A percentile compares a stretch with the other conserved stretches of the same genome.
Evolutionary conservation across 1,140 invertebrate genomes (phyloP).

Genomic region (Megalonaias nervosa): DNA sequence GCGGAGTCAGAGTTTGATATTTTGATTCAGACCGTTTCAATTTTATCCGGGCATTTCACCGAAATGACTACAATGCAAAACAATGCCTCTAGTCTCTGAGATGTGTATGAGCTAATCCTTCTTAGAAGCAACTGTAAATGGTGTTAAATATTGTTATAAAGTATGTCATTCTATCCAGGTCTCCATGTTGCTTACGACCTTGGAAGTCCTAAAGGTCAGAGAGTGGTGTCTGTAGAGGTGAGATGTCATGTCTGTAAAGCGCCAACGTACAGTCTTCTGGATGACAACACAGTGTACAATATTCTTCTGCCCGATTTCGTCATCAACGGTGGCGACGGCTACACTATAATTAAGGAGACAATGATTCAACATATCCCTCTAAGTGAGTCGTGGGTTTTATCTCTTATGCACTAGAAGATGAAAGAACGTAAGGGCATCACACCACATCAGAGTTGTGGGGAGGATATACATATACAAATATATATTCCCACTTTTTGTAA

Average conservation of each 20-base stretch:
- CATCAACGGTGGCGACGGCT: slow-evolving; percentile 80
- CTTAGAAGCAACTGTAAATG: not conserved
- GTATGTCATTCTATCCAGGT: slow-evolving; percentile 45
- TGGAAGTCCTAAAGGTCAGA: slow-evolving; percentile 73
- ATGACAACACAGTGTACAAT: slow-evolving; percentile 74
- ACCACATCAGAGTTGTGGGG: no score
- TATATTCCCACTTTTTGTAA: no score
- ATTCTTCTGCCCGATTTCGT: slow-evolving; percentile 78
- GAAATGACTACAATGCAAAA: not conserved
- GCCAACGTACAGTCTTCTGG: slow-evolving; percentile 75
- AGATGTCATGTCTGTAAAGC: slow-evolving; percentile 79
- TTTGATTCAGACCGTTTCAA: not conserved
- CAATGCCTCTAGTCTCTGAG: no score
- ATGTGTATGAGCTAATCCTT: no score
- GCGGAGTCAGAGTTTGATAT: not conserved
- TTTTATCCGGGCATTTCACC: not conserved
- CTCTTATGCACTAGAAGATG: no score
- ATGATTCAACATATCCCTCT: slow-evolving; percentile 62
- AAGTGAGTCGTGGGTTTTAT: slow-evolving; percentile 42
- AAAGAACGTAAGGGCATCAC: no score
- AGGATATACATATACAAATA: no score
- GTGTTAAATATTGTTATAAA: slow-evolving; percentile 1
- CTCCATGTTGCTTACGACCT: slow-evolving; percentile 76
- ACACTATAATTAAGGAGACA: slow-evolving; percentile 68
- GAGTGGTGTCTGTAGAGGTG: slow-evolving; percentile 75